Percentiles rank a stretch among this genome's conserved stretches.
These are phyloP conservation scores for Acleris sparsana DNA, from an alignment of 2,888 invertebrate genomes.

Conservation along the genomic window DNA sequence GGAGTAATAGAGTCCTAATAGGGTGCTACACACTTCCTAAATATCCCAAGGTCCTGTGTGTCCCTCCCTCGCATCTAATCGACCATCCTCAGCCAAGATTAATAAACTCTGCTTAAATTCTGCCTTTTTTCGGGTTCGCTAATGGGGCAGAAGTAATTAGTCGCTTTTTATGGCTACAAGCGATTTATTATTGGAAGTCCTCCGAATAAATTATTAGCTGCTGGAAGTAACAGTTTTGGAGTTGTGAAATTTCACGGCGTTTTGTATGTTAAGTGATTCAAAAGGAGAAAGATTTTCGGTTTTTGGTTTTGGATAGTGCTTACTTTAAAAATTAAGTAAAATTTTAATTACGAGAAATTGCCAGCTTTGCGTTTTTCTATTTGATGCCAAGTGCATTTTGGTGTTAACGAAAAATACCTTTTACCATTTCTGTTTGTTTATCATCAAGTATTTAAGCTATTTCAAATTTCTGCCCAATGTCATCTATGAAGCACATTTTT, in stretches of 20 bases:
- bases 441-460: too few species aligned
- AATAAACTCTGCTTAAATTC: conserved; percentile 79
- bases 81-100: conserved; percentile 69
- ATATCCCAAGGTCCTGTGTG: conserved; percentile 13
- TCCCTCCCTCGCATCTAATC: conserved; percentile 73
- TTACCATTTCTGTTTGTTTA: too few species aligned
- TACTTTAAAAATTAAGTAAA: too few species aligned
- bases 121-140: conserved; percentile 81
- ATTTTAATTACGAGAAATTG: too few species aligned
- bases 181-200: conserved; percentile 68
- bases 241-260: neutral
- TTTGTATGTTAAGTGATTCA: neutral
- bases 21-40: neutral
- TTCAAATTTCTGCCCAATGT: too few species aligned
- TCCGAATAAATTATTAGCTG: conserved; percentile 63
- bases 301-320: too few species aligned
- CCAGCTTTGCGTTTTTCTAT: too few species aligned
- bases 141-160: conserved; percentile 77
- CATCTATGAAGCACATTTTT: too few species aligned
- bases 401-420: too few species aligned
- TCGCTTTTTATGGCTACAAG: conserved; percentile 63
- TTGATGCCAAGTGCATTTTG: too few species aligned
- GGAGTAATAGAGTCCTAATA: too few species aligned
- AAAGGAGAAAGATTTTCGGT: too few species aligned
- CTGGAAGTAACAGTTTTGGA: conserved; percentile 28